phyloP scores from a whole-genome alignment of 2,797 vertebrate species.

The Sphenopsis melanotis region DNA sequence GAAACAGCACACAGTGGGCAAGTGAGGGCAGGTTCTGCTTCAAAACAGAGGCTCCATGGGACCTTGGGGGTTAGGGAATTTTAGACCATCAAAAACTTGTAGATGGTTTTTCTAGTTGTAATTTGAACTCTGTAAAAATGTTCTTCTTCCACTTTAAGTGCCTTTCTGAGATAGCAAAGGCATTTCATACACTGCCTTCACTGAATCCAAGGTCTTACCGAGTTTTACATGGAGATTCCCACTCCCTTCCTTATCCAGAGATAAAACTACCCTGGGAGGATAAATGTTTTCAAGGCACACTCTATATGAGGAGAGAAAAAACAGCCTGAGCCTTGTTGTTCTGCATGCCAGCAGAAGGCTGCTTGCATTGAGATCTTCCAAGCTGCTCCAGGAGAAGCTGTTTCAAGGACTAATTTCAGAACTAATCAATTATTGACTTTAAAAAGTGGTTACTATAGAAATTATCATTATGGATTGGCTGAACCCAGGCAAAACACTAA shows the following conservation, averaged over 20 bases:
- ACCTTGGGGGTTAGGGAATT: neutral
- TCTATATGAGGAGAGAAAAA: neutral
- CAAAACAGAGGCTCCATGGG: neutral
- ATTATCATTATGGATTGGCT: neutral
- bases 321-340: neutral
- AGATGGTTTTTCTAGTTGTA: neutral
- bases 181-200: neutral
- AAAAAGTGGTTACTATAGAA: slow-evolving; percentile 34
- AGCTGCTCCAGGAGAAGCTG: neutral
- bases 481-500: neutral
- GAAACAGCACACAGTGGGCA: neutral
- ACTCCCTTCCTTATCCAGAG: neutral
- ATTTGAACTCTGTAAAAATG: neutral
- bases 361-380: neutral
- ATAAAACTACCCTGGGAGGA: neutral
- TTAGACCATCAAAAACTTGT: neutral
- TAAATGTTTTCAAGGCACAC: neutral
- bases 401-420: slow-evolving; percentile 38
- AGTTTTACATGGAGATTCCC: neutral
- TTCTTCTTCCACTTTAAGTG: neutral
- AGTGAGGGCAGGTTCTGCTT: neutral
- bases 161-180: neutral
- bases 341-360: neutral
- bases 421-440: slow-evolving; percentile 39
- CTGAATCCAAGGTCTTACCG: neutral